Base-by-base conservation (phyloP, 37 sponge, comb jelly and placozoan species). In the Mnemiopsis leidyi region DNA sequence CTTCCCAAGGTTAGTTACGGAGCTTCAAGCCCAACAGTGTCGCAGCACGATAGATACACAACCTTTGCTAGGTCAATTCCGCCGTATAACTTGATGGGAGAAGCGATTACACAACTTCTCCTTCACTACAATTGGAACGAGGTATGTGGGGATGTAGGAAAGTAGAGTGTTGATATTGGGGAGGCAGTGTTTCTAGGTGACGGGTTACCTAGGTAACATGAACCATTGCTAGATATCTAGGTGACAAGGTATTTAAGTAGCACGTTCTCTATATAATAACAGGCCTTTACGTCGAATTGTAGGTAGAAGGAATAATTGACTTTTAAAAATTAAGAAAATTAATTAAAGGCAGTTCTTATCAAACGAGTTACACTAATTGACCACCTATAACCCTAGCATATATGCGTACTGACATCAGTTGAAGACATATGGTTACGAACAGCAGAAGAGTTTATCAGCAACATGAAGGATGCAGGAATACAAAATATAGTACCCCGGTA, bases 401-500 rank as follows among this genome's bases (percentile, higher is more conserved):
- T 71, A 23, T 71, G 75, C 20, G 20, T 71, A 3, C 75, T 71
- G 75, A 71, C 75, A 5, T 71, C 75, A 7, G 75, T 71, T 5
- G 75, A 71, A 18, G 75, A 71, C 30, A 71, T 71, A 3, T 71
- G 75, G 75, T 71, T 71, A 71, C 30, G 75, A 71, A 71, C 75
- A 28, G 75, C 75, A 5, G 75, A 71, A 2, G 20, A 71, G 30
- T 71, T 71, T 28, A 71, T n/a, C 2, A 28, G 30, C 20, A 23
- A 13, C n/a, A n/a, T 71, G 75, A 5, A 29, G 30, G 3, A 18
- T 3, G 75, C 25, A 23, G 75, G 30, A 23, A 71, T 71, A 3
- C 30, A 71, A 25, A 5, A 71, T 25, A 28, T 71, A 2, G 3
- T 7, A 5, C 25, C 3, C 2, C 75, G 20, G 75, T 71, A 71